A percentile compares a stretch with the other conserved stretches of the same genome.
phyloP scores from a whole-genome alignment of 2,888 invertebrate genomes.

The Helobdella robusta region DNA sequence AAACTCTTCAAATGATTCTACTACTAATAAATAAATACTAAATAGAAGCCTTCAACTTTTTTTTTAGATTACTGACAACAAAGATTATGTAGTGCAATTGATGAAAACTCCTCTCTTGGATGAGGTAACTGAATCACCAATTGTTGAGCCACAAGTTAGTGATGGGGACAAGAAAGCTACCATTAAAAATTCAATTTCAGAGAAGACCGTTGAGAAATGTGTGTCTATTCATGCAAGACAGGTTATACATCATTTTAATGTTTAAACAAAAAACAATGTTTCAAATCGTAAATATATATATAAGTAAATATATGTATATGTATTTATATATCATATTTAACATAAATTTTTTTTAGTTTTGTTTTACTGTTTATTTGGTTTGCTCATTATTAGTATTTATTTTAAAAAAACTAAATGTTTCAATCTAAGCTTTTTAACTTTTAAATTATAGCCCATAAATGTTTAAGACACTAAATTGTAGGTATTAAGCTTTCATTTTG shows the following conservation, averaged over 20 bases:
- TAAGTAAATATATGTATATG: no score
- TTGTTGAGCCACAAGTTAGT: background rate
- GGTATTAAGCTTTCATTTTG: conserved; percentile 25
- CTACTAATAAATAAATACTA: no score
- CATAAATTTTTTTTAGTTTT: background rate
- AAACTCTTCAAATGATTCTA: no score
- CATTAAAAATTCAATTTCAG: background rate
- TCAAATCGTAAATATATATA: no score
- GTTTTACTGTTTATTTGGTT: background rate
- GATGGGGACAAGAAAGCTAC: background rate
- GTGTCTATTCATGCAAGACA: conserved; percentile 23
- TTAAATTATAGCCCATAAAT: background rate
- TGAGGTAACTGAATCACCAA: no score
- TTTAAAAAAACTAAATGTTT: background rate
- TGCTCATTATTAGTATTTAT: background rate
- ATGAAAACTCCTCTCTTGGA: conserved; percentile 50
- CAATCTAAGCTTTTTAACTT: background rate
- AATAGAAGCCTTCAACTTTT: no score
- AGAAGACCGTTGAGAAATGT: background rate
- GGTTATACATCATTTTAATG: background rate
- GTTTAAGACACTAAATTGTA: background rate
- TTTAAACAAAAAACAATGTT: no score
- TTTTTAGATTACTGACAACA: conserved; percentile 59
- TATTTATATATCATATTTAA: background rate
- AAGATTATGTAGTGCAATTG: conserved; percentile 69